A percentile compares a stretch with the other conserved stretches of the same genome.
These are phyloP conservation scores for Microlaimidae sp. DNA, from an alignment of 2,888 invertebrate species.

Conservation along the genomic window DNA sequence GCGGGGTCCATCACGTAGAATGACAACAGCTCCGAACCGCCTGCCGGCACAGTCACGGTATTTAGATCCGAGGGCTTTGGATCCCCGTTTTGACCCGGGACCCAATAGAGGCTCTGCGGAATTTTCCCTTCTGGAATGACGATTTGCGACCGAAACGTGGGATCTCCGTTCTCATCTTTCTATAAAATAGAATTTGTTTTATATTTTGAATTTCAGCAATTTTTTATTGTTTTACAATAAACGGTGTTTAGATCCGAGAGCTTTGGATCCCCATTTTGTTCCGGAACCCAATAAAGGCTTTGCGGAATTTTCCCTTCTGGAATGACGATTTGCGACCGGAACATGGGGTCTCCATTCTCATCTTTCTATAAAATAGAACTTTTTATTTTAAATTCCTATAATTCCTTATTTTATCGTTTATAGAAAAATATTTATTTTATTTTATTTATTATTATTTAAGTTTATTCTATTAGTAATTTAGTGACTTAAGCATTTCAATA, in stretches of 20 bases:
- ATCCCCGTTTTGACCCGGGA: background rate
- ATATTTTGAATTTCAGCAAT: too few species aligned
- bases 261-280: too few species aligned
- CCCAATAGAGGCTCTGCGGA: background rate
- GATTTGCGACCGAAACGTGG: background rate
- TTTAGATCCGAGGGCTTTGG: background rate
- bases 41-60: background rate
- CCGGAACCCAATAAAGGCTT: background rate
- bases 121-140: background rate
- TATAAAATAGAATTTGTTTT: too few species aligned
- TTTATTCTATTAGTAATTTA: too few species aligned
- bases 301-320: background rate
- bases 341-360: background rate
- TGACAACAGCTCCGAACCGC: background rate
- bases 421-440: too few species aligned
- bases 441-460: too few species aligned
- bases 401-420: too few species aligned
- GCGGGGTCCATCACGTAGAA: background rate
- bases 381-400: too few species aligned
- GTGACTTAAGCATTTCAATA: too few species aligned
- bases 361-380: too few species aligned
- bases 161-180: background rate
- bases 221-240: too few species aligned
- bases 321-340: background rate
- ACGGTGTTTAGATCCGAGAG: too few species aligned